A percentile compares a stretch with the other conserved stretches of the same genome.
phyloP scores from a whole-genome alignment of 2,797 vertebrate genomes.

The Acanthurus tractus region DNA sequence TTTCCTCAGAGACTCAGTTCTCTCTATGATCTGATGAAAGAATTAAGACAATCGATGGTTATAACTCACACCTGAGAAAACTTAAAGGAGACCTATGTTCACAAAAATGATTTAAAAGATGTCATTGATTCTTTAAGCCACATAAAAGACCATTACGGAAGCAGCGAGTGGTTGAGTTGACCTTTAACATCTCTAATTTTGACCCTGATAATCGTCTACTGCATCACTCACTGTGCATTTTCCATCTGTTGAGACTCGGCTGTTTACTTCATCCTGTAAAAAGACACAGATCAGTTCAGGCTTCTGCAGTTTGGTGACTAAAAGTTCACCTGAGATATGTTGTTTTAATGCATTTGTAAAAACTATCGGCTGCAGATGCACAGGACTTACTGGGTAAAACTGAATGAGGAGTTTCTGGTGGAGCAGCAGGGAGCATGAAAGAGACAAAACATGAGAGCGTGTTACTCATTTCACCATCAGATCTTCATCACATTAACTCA shows the following conservation, averaged over 20 bases:
- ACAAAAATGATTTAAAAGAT: neutral
- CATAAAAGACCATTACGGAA: neutral
- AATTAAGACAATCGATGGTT: neutral
- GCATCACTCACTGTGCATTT: slow-evolving; percentile 81
- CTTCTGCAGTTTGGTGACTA: too few species aligned
- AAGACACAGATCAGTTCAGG: slow-evolving; percentile 36
- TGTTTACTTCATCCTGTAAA: slow-evolving; percentile 80
- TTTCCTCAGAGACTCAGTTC: slow-evolving; percentile 90
- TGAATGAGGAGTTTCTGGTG: slow-evolving; percentile 83
- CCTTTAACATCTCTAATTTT: slow-evolving; percentile 1
- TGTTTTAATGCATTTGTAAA: too few species aligned
- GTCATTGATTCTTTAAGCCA: neutral
- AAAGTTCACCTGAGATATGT: too few species aligned
- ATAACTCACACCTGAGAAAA: slow-evolving; percentile 1
- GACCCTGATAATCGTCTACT: neutral
- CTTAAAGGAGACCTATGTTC: too few species aligned
- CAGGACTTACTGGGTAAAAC: slow-evolving; percentile 83
- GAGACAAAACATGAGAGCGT: slow-evolving; percentile 6
- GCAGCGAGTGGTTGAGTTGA: neutral
- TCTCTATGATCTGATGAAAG: slow-evolving; percentile 86
- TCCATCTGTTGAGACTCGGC: slow-evolving; percentile 72
- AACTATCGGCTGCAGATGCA: neutral
- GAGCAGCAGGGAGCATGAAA: slow-evolving; percentile 39
- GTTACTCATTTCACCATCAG: neutral
- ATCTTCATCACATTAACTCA: neutral